Evolutionary conservation across 2,888 invertebrate genomes (phyloP).

Genomic region (Xiphydria camelus): DNA sequence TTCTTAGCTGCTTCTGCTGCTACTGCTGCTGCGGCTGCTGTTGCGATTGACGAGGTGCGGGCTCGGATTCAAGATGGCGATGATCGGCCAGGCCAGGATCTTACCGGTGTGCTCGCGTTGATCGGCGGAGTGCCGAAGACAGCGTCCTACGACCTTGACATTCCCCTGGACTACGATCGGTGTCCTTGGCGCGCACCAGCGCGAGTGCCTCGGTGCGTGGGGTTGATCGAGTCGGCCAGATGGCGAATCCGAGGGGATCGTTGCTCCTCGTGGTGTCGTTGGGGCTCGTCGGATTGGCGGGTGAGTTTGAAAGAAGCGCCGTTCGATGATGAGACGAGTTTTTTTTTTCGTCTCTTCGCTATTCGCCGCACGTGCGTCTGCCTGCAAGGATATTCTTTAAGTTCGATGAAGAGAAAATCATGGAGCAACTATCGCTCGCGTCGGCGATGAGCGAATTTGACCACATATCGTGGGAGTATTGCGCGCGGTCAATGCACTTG

Average conservation of each 20-base stretch:
- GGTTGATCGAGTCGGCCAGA: conserved; percentile 1
- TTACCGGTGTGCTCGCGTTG: not conserved
- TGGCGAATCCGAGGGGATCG: conserved; percentile 6
- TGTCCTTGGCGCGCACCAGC: conserved; percentile 8
- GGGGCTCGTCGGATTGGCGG: conserved; percentile 2
- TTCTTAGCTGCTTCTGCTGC: conserved; percentile 20
- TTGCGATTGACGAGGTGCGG: conserved; percentile 17
- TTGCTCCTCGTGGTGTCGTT: conserved; percentile 1
- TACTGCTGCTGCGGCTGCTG: conserved; percentile 15
- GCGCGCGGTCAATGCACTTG: no score
- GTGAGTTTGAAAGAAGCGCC: no score
- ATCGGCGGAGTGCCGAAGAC: not conserved
- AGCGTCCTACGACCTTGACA: not conserved
- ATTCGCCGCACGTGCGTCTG: no score
- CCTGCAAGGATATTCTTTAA: no score
- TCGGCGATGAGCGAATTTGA: no score
- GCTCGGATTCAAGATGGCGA: conserved; percentile 38
- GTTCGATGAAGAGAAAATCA: no score
- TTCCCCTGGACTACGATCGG: conserved; percentile 7
- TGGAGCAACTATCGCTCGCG: no score
- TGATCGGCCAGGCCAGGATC: conserved; percentile 22
- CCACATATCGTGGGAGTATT: no score
- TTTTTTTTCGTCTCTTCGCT: no score
- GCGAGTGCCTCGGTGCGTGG: no score
- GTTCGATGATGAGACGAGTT: no score